Base-by-base conservation (phyloP, 2,888 invertebrate genomes). In the Carpatolechia fugitivella region DNA sequence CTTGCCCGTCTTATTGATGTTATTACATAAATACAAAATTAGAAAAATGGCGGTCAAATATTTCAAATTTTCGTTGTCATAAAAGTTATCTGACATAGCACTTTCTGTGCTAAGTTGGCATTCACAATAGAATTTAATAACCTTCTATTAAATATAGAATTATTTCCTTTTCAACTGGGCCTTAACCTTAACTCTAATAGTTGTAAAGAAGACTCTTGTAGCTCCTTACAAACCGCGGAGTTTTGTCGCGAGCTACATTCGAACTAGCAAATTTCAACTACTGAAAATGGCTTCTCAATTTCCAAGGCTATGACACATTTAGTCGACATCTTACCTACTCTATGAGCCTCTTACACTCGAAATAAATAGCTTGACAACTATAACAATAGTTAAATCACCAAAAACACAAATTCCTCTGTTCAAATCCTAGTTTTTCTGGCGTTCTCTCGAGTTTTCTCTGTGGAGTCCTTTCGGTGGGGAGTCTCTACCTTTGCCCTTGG, bases 381-480 rank as follows among this genome's bases (percentile, higher is more conserved):
- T 6, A 24, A 24, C 3, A 24, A 24, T 4, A 24, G 24, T 24
- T 24, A n/a, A n/a, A n/a, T n/a, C n/a, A n/a, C n/a, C n/a, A n/a
- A n/a, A n/a, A n/a, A n/a, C n/a, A n/a, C n/a, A n/a, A n/a, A n/a
- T n/a, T n/a, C n/a, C 41, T 30, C n/a, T 10, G 7, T 10, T 18
- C 31, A 52, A 56, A 30, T 41, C 68, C 86, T 78, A 89, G 70
- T 88, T 86, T 76, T 88, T 90, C 62, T 85, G 85, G 40, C 91
- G 60, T 60, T 91, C 91, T 44, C 91, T 80, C 0, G 90, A 91
- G 56, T 91, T 89, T 59, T 91, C 91, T 30, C 90, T 73, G 59
- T 87, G 82, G 5, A 82, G 68, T 6, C 75, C 86, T 58, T 83
- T 72, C 0, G 90, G 90, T 0, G 90, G 90, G 0, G 90, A 90